These are phyloP conservation scores for Eufriesea mexicana DNA, from an alignment of 1,140 invertebrate genomes.

Conservation along the genomic window DNA sequence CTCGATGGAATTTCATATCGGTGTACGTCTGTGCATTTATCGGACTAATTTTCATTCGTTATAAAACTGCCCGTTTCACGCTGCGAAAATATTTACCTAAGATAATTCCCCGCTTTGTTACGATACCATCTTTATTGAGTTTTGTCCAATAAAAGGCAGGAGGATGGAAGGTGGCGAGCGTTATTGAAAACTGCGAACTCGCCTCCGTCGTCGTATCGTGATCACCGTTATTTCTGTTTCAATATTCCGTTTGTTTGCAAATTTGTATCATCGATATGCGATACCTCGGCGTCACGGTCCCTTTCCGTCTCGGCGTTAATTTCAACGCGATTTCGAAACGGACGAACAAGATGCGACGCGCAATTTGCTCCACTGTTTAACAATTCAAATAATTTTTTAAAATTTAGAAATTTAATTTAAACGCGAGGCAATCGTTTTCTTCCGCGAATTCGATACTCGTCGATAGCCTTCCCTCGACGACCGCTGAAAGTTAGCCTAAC, in stretches of 20 bases:
- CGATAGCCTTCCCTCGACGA: too few relatives aligned
- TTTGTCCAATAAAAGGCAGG: neutral
- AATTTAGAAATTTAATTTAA: too few relatives aligned
- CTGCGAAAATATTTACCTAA: neutral
- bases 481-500: too few relatives aligned
- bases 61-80: neutral
- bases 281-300: too few relatives aligned
- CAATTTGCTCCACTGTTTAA: too few relatives aligned
- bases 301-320: too few relatives aligned
- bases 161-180: too few relatives aligned
- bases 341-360: too few relatives aligned
- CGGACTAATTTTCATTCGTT: neutral
- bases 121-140: neutral
- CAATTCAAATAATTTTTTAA: too few relatives aligned
- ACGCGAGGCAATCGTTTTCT: too few relatives aligned
- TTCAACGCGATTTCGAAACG: too few relatives aligned
- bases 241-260: neutral
- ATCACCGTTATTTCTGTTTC: neutral
- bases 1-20: neutral
- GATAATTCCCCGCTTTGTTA: neutral
- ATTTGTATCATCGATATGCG: neutral
- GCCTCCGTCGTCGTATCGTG: neutral
- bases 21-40: neutral
- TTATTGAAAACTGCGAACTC: neutral
- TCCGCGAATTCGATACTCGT: too few relatives aligned